Base-by-base conservation (phyloP, 1,140 invertebrate species). In the Drosophila sturtevanti region DNA sequence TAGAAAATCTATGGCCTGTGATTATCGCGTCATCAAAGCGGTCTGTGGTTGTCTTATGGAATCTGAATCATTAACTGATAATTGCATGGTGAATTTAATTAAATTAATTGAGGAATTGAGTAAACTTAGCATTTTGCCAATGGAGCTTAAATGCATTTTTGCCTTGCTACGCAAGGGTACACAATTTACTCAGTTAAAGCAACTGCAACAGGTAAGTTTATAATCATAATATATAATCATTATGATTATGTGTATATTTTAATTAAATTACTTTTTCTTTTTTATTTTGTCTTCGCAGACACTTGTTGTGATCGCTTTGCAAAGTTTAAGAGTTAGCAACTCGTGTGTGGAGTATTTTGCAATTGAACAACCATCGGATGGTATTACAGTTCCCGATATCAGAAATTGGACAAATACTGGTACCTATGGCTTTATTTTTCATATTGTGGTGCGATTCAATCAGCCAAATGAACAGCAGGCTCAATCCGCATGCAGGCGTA, bases 401-500 rank as follows among this genome's bases (percentile, higher is more conserved):
- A 89, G 89, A 7, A 93, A 93, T 77, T 94, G 92, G 94, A 93
- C 92, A 56, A 92, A 94, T 10, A 93, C 94, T 9, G 90, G 91
- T 1, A 92, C 93, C 0, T 94, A 93, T 84, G 94, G 94, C 38
- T 94, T 95, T 69, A 93, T 93, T 21, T 94, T 95, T 71, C 94
- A 95, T 75, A 91, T 93, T 24, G 94, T 94, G 91, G 68, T 95
- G 6, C 92, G 93, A 48, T 90, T 95, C 14, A 93, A 94, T 76
- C 79, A 90, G 31, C 55, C 56, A 0, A 73, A 54, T 52, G 58
- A 75, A 14, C 37, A 59, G 27, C 18, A 54, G 18, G 38, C 48
- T 11, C 68, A 82, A 48, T 59, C 68, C 4, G 72, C n/a, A 27
- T 52, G 9, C 34, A 67, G 90, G 0, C 80, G 90, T 44, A 91